Evolutionary conservation across 1,140 invertebrate species (phyloP).

Genomic region (Zaprionus gabonicus): DNA sequence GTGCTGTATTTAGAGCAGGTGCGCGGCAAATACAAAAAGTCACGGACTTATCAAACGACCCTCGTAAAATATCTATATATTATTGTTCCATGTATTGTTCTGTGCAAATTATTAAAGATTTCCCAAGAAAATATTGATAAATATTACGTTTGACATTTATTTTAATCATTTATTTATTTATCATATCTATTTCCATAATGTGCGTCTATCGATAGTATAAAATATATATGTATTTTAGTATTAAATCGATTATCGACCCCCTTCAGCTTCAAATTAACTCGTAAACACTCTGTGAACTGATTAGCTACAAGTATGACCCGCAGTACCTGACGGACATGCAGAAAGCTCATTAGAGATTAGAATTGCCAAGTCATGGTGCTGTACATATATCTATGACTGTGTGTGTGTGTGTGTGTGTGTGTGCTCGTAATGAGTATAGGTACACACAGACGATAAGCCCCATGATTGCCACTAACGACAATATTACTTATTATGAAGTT

Average conservation of each 20-base stretch:
- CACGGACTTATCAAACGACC: no score
- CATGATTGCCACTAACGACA: slow-evolving; percentile 66
- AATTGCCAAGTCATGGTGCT: slow-evolving; percentile 26
- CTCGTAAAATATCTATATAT: no score
- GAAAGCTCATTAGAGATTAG: slow-evolving; percentile 35
- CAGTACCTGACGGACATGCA: neutral
- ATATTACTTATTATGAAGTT: slow-evolving; percentile 53
- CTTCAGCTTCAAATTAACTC: neutral
- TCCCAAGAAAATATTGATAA: no score
- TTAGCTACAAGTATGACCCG: neutral
- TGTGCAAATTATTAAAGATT: no score
- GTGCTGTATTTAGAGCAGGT: no score
- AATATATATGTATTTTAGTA: no score
- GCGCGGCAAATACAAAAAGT: no score
- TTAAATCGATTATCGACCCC: neutral
- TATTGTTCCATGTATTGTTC: no score
- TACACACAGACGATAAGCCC: slow-evolving; percentile 44
- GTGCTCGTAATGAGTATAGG: slow-evolving; percentile 16
- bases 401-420: neutral
- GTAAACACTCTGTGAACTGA: neutral
- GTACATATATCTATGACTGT: neutral
- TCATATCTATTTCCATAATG: no score
- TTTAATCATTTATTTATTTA: no score
- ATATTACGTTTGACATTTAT: no score
- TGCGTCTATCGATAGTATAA: neutral